Percentiles rank a stretch among this genome's conserved stretches.
Conservation (phyloP, 2,797 vertebrate genomes). For the Vipera latastei region DNA sequence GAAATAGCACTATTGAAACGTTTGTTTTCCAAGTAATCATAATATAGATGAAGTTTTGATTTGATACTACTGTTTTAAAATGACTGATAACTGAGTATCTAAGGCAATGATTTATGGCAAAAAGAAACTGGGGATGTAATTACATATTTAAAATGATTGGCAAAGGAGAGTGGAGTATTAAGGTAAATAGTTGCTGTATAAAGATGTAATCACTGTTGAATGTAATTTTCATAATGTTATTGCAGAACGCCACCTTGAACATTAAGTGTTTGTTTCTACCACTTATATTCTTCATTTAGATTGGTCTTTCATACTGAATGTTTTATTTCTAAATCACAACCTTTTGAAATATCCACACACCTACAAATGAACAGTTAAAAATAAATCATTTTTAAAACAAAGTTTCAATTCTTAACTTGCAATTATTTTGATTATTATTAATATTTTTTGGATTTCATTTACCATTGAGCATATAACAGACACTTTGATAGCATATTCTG, state of each 20-base stretch:
- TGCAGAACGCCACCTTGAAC: slow-evolving; percentile 49
- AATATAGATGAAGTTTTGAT: neutral
- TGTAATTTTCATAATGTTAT: slow-evolving; percentile 57
- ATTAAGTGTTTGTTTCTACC: neutral
- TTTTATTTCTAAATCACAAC: neutral
- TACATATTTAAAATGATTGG: slow-evolving; percentile 21
- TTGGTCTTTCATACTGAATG: neutral
- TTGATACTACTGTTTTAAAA: neutral
- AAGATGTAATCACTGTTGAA: slow-evolving; percentile 28
- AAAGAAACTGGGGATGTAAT: slow-evolving; percentile 9
- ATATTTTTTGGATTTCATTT: neutral
- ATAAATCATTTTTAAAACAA: neutral
- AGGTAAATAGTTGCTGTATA: slow-evolving; percentile 15
- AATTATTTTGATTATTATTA: neutral
- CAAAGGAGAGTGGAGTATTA: slow-evolving; percentile 38
- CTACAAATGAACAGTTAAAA: neutral
- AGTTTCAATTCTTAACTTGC: neutral
- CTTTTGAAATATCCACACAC: neutral
- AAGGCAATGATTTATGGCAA: slow-evolving; percentile 13
- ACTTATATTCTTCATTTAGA: neutral
- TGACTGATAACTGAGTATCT: neutral
- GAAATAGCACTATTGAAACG: neutral
- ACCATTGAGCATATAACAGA: neutral
- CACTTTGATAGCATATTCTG: neutral
- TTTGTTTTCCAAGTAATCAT: slow-evolving; percentile 26